Conservation (phyloP, 1,140 invertebrate genomes). For the Drosophila burlai region DNA sequence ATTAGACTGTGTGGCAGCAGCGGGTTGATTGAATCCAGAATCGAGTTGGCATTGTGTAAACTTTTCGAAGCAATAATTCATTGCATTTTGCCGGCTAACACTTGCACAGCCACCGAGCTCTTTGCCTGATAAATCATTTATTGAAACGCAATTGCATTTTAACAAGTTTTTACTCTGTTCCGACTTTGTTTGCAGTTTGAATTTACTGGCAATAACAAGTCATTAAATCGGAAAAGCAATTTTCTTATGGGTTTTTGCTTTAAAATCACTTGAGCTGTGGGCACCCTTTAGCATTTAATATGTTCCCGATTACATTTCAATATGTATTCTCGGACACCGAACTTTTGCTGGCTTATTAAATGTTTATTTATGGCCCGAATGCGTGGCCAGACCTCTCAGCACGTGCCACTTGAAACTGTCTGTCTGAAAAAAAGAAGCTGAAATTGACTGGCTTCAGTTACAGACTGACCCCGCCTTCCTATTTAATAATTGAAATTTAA, state of each 20-base stretch:
- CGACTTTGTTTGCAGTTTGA: slow-evolving; percentile 5
- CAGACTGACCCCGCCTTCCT: neutral
- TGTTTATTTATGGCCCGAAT: slow-evolving; percentile 61
- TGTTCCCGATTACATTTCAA: slow-evolving; percentile 33
- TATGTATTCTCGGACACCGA: slow-evolving; percentile 25
- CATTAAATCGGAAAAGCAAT: slow-evolving; percentile 7
- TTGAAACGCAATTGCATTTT: slow-evolving; percentile 40
- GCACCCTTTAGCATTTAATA: slow-evolving; percentile 13
- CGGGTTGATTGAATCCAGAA: slow-evolving; percentile 49
- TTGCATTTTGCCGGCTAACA: slow-evolving; percentile 27
- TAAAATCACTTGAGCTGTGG: slow-evolving; percentile 7
- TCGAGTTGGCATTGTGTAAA: slow-evolving; percentile 47
- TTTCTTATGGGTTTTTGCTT: neutral
- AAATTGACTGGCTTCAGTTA: slow-evolving; percentile 10
- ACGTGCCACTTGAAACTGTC: slow-evolving; percentile 42
- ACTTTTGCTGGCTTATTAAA: slow-evolving; percentile 67
- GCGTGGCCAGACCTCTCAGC: slow-evolving; percentile 51
- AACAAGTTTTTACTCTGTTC: slow-evolving; percentile 23
- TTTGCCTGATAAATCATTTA: slow-evolving; percentile 49
- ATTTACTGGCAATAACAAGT: slow-evolving; percentile 12
- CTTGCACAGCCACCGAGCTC: slow-evolving; percentile 3
- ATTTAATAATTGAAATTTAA: slow-evolving; percentile 36
- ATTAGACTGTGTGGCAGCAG: slow-evolving; percentile 56
- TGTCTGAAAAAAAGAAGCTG: slow-evolving; percentile 3
- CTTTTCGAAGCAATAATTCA: slow-evolving; percentile 38